Conservation (phyloP, 2,888 invertebrate genomes). For the Aporophyla nigra region DNA sequence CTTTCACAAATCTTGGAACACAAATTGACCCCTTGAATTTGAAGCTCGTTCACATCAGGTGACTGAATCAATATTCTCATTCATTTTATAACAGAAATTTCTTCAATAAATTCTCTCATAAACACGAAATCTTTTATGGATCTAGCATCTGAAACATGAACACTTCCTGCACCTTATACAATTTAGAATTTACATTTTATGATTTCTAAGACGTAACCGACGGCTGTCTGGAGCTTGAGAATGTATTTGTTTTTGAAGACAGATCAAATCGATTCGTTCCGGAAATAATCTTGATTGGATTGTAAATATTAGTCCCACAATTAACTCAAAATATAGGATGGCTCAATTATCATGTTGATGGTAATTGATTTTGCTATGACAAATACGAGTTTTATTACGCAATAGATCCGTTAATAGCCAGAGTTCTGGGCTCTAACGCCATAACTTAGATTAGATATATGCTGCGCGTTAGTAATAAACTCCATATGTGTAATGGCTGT, state of each 20-base stretch:
- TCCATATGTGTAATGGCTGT: constrained; percentile 43
- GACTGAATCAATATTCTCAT: background rate
- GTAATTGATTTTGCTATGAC: constrained; percentile 58
- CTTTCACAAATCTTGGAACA: background rate
- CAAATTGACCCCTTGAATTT: background rate
- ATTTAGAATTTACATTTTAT: constrained; percentile 42
- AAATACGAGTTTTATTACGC: constrained; percentile 49
- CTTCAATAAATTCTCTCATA: constrained; percentile 2
- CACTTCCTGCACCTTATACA: constrained; percentile 36
- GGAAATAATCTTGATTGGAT: constrained; percentile 55
- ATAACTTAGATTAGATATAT: constrained; percentile 56
- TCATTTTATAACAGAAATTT: background rate
- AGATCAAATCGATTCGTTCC: constrained; percentile 55
- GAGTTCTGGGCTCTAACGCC: constrained; percentile 23
- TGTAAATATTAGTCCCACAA: constrained; percentile 59
- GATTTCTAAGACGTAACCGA: constrained; percentile 42
- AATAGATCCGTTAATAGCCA: constrained; percentile 38
- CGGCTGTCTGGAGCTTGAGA: constrained; percentile 44
- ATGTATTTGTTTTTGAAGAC: constrained; percentile 55
- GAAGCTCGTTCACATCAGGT: background rate
- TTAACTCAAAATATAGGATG: constrained; percentile 43
- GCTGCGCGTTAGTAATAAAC: constrained; percentile 47
- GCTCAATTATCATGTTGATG: constrained; percentile 54
- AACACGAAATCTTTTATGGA: constrained; percentile 19
- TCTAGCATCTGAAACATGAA: background rate